These are phyloP conservation scores for Silurus lanzhouensis DNA, from an alignment of 2,797 vertebrate genomes.

Conservation along the genomic window DNA sequence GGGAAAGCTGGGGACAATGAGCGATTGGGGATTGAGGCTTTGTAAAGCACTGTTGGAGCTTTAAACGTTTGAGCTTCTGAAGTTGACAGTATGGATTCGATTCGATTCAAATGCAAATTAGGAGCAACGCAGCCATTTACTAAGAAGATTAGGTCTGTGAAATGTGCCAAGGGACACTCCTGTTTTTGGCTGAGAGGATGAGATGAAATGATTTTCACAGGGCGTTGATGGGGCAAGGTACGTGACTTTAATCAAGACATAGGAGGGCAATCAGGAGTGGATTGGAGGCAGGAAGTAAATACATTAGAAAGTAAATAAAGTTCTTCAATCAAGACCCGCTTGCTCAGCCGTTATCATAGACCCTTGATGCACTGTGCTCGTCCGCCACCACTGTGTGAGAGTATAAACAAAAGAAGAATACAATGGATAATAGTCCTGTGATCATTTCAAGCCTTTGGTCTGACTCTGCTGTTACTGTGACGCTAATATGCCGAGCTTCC, in stretches of 20 bases:
- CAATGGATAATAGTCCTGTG: neutral
- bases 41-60: neutral
- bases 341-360: neutral
- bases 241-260: neutral
- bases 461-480: slow-evolving; percentile 13
- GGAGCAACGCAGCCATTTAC: neutral
- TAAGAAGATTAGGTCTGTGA: neutral
- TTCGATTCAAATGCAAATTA: slow-evolving; percentile 4
- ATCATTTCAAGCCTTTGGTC: neutral
- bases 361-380: neutral
- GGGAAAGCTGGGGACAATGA: slow-evolving; percentile 88
- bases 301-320: neutral
- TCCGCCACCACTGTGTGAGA: neutral
- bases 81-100: neutral
- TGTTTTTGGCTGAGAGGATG: neutral
- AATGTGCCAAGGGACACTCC: neutral
- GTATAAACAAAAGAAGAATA: neutral
- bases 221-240: neutral
- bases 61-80: neutral
- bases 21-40: slow-evolving; percentile 38
- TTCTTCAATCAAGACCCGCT: neutral
- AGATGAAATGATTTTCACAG: neutral
- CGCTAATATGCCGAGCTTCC: neutral
- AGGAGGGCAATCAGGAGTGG: neutral
- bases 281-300: neutral